Evolutionary conservation across 1,140 invertebrate genomes (phyloP).

Genomic region (Episyrphus balteatus): DNA sequence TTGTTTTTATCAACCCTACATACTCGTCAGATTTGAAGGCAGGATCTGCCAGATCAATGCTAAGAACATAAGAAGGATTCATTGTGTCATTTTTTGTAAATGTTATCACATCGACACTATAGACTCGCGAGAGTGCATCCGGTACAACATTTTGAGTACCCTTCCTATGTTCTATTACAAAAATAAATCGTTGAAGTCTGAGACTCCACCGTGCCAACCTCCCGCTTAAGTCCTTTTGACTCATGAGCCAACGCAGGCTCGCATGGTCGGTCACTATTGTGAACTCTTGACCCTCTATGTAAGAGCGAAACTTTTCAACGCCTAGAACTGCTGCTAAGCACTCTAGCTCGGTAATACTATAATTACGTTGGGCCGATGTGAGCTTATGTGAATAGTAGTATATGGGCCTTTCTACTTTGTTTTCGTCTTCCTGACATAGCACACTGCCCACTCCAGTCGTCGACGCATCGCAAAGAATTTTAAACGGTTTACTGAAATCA

Average conservation of each 20-base stretch:
- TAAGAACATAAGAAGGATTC: constrained; percentile 1
- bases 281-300: constrained; percentile 7
- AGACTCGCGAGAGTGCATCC: constrained; percentile 3
- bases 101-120: background rate
- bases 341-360: constrained; percentile 13
- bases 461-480: constrained; percentile 12
- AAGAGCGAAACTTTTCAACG: constrained; percentile 6
- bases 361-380: constrained; percentile 13
- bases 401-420: constrained; percentile 10
- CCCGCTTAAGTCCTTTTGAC: constrained; percentile 9
- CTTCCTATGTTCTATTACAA: constrained; percentile 2
- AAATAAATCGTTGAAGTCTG: constrained; percentile 2
- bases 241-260: constrained; percentile 9
- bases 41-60: background rate
- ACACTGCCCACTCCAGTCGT: constrained; percentile 7
- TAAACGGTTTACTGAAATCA: constrained; percentile 7
- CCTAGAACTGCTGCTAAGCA: constrained; percentile 8
- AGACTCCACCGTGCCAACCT: constrained; percentile 6
- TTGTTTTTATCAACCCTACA: background rate
- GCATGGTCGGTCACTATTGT: constrained; percentile 9
- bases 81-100: background rate
- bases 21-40: constrained; percentile 5
- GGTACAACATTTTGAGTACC: constrained; percentile 1
- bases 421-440: constrained; percentile 5
- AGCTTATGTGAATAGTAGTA: constrained; percentile 16